These are phyloP conservation scores for Diorhabda elongata DNA, from an alignment of 1,140 invertebrate species.

Conservation along the genomic window DNA sequence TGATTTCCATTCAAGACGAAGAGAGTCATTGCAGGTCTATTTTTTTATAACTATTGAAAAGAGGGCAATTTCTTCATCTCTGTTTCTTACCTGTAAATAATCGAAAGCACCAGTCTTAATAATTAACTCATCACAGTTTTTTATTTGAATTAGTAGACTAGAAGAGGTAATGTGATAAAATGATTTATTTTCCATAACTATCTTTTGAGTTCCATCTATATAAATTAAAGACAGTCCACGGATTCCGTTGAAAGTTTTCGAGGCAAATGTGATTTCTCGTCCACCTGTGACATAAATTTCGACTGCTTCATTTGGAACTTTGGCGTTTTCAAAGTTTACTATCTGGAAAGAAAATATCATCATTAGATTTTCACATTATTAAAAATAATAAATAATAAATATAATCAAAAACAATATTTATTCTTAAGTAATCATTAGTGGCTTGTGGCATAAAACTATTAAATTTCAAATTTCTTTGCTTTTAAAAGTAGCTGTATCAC, in stretches of 20 bases:
- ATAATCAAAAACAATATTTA: not conserved
- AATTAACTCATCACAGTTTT: conserved; percentile 52
- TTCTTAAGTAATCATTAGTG: not conserved
- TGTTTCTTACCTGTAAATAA: conserved; percentile 45
- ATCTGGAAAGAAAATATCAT: conserved; percentile 47
- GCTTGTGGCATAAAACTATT: no score
- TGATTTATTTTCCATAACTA: conserved; percentile 52
- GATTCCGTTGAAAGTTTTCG: conserved; percentile 48
- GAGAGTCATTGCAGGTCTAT: no score
- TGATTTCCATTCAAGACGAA: no score
- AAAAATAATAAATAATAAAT: not conserved
- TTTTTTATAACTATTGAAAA: no score
- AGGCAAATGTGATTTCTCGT: conserved; percentile 54
- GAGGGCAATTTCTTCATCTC: no score
- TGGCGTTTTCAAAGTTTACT: conserved; percentile 51
- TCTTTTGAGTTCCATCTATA: conserved; percentile 49
- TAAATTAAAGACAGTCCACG: conserved; percentile 49
- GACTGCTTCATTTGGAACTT: conserved; percentile 51
- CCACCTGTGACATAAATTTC: conserved; percentile 58
- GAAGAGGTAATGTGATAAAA: conserved; percentile 53
- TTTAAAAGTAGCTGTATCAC: no score
- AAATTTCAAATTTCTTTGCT: no score
- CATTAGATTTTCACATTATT: not conserved
- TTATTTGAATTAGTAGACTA: conserved; percentile 52
- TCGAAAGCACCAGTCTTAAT: conserved; percentile 55